Conservation (phyloP, 1,140 invertebrate genomes). For the Monochamus saltuarius region DNA sequence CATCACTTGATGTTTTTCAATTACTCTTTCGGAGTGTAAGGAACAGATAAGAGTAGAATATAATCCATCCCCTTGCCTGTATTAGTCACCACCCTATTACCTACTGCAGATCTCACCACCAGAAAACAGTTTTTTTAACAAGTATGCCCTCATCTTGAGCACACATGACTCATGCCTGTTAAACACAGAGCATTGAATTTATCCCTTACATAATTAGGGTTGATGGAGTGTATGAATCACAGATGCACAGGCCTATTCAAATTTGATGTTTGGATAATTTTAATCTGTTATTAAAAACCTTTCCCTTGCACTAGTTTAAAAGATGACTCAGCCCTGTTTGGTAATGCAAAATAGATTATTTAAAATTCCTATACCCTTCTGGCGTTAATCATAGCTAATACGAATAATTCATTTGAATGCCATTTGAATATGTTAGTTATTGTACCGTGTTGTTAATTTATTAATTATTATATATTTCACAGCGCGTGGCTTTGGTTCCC, state of each 20-base stretch:
- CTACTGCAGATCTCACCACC: background rate
- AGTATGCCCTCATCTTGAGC: slow-evolving; percentile 11
- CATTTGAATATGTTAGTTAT: slow-evolving; percentile 18
- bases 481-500: no score
- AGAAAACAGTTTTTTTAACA: slow-evolving; percentile 9
- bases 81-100: slow-evolving; percentile 6
- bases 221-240: slow-evolving; percentile 8
- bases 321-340: no score
- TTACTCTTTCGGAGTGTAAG: no score
- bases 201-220: slow-evolving; percentile 12
- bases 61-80: background rate
- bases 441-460: no score
- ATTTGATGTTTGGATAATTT: slow-evolving; percentile 14
- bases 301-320: no score
- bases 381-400: slow-evolving; percentile 18
- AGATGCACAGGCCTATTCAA: slow-evolving; percentile 6
- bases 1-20: no score
- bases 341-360: slow-evolving; percentile 7
- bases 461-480: no score
- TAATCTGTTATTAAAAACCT: no score
- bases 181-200: slow-evolving; percentile 12
- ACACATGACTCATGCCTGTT: slow-evolving; percentile 1
- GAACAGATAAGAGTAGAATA: no score
- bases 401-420: slow-evolving; percentile 19
- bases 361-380: slow-evolving; percentile 23